Percentiles rank a stretch among this genome's conserved stretches.
phyloP scores from a whole-genome alignment of 2,888 invertebrate genomes.

The Pyrocoelia pectoralis region DNA sequence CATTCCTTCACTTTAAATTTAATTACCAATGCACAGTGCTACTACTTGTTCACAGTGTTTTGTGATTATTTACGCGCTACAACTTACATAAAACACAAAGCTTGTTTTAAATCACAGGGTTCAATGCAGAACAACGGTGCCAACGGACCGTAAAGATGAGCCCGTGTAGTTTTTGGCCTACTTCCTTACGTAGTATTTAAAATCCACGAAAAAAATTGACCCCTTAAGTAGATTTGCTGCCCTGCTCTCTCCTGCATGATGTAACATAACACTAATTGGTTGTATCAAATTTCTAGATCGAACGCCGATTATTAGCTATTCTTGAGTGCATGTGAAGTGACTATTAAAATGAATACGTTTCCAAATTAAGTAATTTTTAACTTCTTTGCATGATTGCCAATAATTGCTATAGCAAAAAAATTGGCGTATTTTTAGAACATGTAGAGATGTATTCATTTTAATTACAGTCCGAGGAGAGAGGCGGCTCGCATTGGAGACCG shows the following conservation, averaged over 20 bases:
- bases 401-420: conserved; percentile 32
- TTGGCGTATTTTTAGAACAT: conserved; percentile 33
- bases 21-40: conserved; percentile 23
- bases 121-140: conserved; percentile 47
- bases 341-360: conserved; percentile 59
- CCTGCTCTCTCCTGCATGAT: conserved; percentile 44
- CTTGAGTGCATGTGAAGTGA: conserved; percentile 46
- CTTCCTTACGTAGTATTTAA: conserved; percentile 16
- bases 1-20: background rate
- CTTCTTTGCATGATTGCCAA: conserved; percentile 39
- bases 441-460: conserved; percentile 60
- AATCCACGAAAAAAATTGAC: conserved; percentile 26
- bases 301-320: conserved; percentile 33
- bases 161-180: conserved; percentile 30
- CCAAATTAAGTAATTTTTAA: conserved; percentile 44
- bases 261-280: conserved; percentile 32
- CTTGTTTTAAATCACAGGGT: conserved; percentile 36
- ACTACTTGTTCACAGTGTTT: conserved; percentile 8
- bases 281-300: conserved; percentile 33
- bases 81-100: conserved; percentile 22
- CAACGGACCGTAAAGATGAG: conserved; percentile 26
- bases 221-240: conserved; percentile 46
- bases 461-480: conserved; percentile 76
- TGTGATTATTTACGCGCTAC: conserved; percentile 16
- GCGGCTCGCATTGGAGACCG: conserved; percentile 64